Evolutionary conservation across 1,140 invertebrate species (phyloP).

Genomic region (Zophobas morio): DNA sequence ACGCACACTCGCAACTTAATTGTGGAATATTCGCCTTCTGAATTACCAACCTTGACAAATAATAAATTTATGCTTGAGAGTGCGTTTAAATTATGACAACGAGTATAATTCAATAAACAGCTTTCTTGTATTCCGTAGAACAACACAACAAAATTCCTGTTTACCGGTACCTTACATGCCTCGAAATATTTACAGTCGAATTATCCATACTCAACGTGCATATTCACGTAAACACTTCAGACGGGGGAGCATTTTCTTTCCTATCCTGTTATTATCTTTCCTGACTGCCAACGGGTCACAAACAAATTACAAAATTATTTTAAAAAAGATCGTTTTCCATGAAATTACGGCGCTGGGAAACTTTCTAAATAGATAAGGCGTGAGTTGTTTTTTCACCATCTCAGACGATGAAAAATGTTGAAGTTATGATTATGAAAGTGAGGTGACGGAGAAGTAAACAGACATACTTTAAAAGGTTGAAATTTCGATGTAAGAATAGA

Average conservation of each 20-base stretch:
- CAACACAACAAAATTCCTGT: constrained; percentile 13
- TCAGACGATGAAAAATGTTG: not conserved
- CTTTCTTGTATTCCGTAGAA: too few relatives aligned
- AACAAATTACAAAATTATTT: constrained; percentile 27
- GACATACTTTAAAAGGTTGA: too few relatives aligned
- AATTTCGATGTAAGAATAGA: too few relatives aligned
- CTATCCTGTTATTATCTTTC: constrained; percentile 22
- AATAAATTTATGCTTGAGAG: too few relatives aligned
- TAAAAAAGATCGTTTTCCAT: not conserved
- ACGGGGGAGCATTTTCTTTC: constrained; percentile 18
- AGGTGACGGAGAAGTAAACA: too few relatives aligned
- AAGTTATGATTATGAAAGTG: not conserved
- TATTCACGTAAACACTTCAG: constrained; percentile 19
- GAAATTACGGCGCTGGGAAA: not conserved
- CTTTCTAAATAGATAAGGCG: not conserved
- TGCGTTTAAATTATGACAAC: too few relatives aligned
- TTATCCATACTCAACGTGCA: constrained; percentile 24
- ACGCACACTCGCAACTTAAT: too few relatives aligned
- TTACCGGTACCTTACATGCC: constrained; percentile 10
- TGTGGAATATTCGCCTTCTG: too few relatives aligned
- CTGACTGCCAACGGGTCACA: not conserved
- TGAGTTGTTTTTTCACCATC: not conserved
- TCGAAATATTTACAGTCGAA: constrained; percentile 29
- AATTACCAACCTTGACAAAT: too few relatives aligned
- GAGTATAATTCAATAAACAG: too few relatives aligned